These are phyloP conservation scores for Brachypodius melanocephalos DNA, from an alignment of 2,113 vertebrate species.

Conservation along the genomic window DNA sequence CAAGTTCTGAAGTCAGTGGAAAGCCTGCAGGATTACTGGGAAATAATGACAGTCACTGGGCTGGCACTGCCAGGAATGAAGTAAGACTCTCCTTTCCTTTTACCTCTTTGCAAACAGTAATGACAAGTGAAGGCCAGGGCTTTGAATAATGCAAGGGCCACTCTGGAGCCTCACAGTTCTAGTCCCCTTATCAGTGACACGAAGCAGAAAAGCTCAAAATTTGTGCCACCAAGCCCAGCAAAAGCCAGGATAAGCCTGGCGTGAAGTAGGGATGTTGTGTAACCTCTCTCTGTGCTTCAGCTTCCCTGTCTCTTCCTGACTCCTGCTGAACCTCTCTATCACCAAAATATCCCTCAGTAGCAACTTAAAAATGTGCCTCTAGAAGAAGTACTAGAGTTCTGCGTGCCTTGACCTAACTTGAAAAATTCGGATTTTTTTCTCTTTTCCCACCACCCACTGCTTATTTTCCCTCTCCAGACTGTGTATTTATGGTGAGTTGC, in stretches of 20 bases:
- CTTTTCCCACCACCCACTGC: not conserved
- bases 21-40: conserved; percentile 12
- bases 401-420: not conserved
- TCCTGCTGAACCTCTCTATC: not conserved
- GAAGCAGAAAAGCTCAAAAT: not conserved
- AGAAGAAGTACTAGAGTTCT: not conserved
- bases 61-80: conserved; percentile 59
- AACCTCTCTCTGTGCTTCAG: not conserved
- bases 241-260: not conserved
- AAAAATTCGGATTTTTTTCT: not conserved
- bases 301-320: not conserved
- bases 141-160: not conserved
- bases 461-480: conserved; percentile 25
- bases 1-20: conserved; percentile 56
- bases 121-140: not conserved
- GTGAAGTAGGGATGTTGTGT: not conserved
- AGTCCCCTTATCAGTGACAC: not conserved
- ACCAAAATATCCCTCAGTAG: not conserved
- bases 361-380: not conserved
- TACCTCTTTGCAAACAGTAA: not conserved
- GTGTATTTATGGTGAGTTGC: conserved; percentile 2
- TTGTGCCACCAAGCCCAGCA: not conserved
- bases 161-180: not conserved
- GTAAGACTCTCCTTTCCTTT: conserved; percentile 31
- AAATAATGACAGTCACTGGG: conserved; percentile 41